Evolutionary conservation across 2,888 invertebrate genomes (phyloP), one percentile per base, ranked within the genome.

Genomic region (Acrocyrtus sp.): DNA sequence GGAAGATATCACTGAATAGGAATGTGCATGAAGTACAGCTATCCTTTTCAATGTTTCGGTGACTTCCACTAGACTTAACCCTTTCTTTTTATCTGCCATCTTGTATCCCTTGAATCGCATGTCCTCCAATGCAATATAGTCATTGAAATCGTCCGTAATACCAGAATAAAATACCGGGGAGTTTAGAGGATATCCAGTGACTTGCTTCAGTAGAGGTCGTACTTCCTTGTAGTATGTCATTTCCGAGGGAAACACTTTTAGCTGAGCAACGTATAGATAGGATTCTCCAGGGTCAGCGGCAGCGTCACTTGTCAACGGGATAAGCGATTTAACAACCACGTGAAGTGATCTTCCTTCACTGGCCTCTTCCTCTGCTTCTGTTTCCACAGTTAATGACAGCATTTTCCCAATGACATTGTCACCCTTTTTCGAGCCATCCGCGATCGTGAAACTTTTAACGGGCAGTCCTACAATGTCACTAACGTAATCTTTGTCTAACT

Each of bases 21-120:
- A 47, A 50, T 57, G 39, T 10, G 78, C 80, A 61, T 79, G 78
- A 47, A 77, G 75, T 27, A 12, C 27, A 10, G 63, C 78, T 0
- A 77, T n/a, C 43, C 72, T 50, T 26, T 45, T 21, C 17, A 80
- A n/a, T 21, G 65, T 62, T 15, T 67, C 21, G 1, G 22, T 34
- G 1, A 70, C 48, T 60, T 78, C 78, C 2, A 56, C 24, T 0
- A 74, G 22, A 12, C 19, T 66, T 0, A 78, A 58, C 0, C 76
- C 72, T 0, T 22, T 39, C 43, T 47, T 69, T 43, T 80, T 78
- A 27, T 80, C 70, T 0, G 67, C 70, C 78, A 80, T 78, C 53
- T 62, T 67, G 50, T 69, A 80, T 0, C 78, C 78, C 26, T 51
- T 8, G 3, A 69, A 66, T 15, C 78, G 56, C 3, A 80, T 51